These are phyloP conservation scores for Nansenia antarctica DNA, from an alignment of 2,113 vertebrate species.

Conservation along the genomic window DNA sequence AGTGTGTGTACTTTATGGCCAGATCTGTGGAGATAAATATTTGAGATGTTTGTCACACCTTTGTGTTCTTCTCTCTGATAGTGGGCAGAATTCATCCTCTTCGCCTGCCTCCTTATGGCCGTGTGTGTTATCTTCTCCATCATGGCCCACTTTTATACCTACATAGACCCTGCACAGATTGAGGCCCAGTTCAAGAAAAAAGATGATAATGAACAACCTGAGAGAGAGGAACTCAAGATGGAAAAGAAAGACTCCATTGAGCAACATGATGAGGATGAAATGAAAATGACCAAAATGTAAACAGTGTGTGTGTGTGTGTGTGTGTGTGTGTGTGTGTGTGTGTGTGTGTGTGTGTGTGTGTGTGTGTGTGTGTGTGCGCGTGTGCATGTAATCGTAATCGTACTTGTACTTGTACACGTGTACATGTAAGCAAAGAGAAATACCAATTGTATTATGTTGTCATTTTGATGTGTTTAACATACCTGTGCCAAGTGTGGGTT, in stretches of 20 bases:
- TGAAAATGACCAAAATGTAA: conserved; percentile 71
- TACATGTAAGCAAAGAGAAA: neutral
- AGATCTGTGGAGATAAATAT: neutral
- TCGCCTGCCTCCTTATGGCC: conserved; percentile 84
- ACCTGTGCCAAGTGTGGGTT: neutral
- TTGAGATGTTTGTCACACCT: neutral
- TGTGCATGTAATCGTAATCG: neutral
- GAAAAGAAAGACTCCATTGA: conserved; percentile 23
- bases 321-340: conserved; percentile 9
- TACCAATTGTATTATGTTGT: neutral
- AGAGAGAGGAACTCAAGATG: conserved; percentile 15
- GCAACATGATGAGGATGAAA: conserved; percentile 3
- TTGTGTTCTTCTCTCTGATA: conserved; percentile 49
- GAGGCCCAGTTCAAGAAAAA: conserved; percentile 82
- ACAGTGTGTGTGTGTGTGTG: neutral
- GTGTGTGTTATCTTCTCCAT: conserved; percentile 89
- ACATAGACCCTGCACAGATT: conserved; percentile 82
- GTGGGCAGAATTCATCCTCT: conserved; percentile 93
- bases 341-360: neutral
- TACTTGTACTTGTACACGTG: too few relatives aligned
- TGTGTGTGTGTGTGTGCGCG: neutral
- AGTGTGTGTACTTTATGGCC: neutral
- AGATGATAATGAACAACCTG: conserved; percentile 43
- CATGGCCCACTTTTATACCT: conserved; percentile 93
- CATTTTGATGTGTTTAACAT: neutral